A percentile compares a stretch with the other conserved stretches of the same genome.
These are phyloP conservation scores for Heliothis peltigera DNA, from an alignment of 2,888 invertebrate genomes.

Conservation along the genomic window DNA sequence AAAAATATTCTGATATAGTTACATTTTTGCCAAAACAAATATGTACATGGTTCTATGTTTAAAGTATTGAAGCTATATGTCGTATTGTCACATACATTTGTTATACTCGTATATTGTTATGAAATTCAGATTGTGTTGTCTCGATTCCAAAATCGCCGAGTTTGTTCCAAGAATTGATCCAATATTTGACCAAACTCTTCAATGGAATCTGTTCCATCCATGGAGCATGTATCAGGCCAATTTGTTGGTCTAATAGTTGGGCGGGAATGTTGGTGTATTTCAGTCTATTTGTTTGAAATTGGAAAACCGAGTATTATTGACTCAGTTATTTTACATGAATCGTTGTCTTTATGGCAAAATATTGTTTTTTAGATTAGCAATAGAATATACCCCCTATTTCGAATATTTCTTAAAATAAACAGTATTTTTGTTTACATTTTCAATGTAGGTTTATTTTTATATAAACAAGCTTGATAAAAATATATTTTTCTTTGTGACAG, in stretches of 20 bases:
- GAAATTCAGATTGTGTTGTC: slow-evolving; percentile 27
- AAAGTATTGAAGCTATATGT: slow-evolving; percentile 1
- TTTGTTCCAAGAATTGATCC: background rate
- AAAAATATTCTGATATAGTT: too few species aligned
- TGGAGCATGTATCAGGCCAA: background rate
- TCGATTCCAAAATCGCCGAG: slow-evolving; percentile 13
- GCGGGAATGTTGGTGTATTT: slow-evolving; percentile 4
- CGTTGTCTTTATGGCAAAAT: slow-evolving; percentile 7
- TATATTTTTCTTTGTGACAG: too few species aligned
- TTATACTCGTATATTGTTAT: slow-evolving; percentile 16
- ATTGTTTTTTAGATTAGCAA: background rate
- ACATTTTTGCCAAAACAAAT: too few species aligned
- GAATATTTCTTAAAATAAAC: too few species aligned
- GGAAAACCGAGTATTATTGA: slow-evolving; percentile 14
- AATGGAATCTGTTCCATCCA: background rate
- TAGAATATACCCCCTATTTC: background rate
- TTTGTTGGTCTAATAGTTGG: background rate
- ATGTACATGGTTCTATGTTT: background rate
- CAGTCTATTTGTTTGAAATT: slow-evolving; percentile 13
- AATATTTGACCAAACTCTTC: slow-evolving; percentile 7
- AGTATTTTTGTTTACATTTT: too few species aligned
- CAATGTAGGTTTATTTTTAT: too few species aligned
- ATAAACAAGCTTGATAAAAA: too few species aligned
- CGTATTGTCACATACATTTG: slow-evolving; percentile 8
- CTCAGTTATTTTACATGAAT: slow-evolving; percentile 20